phyloP scores from a whole-genome alignment of 2,888 invertebrate species.

The Microctonus aethiopoides region DNA sequence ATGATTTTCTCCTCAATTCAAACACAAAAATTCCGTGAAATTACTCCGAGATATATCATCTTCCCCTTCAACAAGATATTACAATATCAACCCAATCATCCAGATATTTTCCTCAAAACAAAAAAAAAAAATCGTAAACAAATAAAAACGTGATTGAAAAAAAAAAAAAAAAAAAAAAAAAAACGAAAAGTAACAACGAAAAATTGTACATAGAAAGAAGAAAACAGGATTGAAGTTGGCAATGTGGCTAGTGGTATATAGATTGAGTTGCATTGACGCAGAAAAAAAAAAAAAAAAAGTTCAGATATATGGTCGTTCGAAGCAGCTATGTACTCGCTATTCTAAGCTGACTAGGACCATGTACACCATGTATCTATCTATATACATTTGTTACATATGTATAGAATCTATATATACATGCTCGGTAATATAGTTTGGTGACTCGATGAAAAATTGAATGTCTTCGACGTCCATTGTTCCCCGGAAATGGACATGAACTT shows the following conservation, averaged over 20 bases:
- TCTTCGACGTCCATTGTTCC: conserved; percentile 48
- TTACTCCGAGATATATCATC: too few species aligned
- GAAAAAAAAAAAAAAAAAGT: conserved; percentile 8
- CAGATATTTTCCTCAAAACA: too few species aligned
- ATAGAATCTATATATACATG: conserved; percentile 21
- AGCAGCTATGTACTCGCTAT: conserved; percentile 18
- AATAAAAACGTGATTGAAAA: neutral
- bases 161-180: neutral
- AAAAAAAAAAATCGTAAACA: too few species aligned
- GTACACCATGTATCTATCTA: conserved; percentile 19
- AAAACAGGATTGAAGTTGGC: conserved; percentile 1
- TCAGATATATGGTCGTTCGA: conserved; percentile 23
- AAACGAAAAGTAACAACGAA: neutral
- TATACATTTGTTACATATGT: neutral
- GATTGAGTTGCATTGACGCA: conserved; percentile 16
- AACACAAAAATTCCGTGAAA: too few species aligned
- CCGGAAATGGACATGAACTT: conserved; percentile 22
- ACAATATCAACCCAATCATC: too few species aligned
- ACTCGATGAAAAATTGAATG: conserved; percentile 52
- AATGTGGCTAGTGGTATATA: conserved; percentile 6
- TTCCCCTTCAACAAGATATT: too few species aligned
- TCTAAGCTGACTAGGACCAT: conserved; percentile 4
- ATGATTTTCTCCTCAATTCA: too few species aligned
- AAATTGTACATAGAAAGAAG: conserved; percentile 13
- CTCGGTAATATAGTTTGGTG: conserved; percentile 35